phyloP scores from a whole-genome alignment of 2,888 invertebrate genomes.

The Drosophila neotestacea region DNA sequence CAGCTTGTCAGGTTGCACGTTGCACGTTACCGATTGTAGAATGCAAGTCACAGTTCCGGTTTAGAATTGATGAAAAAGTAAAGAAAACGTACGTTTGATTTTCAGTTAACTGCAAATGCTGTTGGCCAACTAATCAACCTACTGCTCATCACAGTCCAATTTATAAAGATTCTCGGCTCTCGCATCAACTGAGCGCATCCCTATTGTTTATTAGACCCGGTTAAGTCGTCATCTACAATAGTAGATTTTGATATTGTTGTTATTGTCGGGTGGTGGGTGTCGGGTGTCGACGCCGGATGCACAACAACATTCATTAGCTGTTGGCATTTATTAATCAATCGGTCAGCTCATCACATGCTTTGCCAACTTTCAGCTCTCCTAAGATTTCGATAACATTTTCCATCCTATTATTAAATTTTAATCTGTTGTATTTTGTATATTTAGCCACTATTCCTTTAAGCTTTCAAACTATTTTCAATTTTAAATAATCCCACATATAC shows the following conservation, averaged over 20 bases:
- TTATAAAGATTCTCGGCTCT: constrained; percentile 59
- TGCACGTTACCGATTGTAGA: background rate
- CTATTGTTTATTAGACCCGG: constrained; percentile 52
- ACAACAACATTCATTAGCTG: constrained; percentile 2
- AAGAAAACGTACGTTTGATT: background rate
- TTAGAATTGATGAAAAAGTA: background rate
- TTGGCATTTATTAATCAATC: constrained; percentile 23
- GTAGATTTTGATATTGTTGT: background rate
- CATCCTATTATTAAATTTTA: too few relatives aligned
- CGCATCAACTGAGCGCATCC: background rate
- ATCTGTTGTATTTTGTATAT: background rate
- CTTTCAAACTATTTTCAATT: background rate
- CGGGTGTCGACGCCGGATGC: constrained; percentile 38
- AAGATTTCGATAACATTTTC: too few relatives aligned
- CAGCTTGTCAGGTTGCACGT: background rate
- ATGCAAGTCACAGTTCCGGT: constrained; percentile 17
- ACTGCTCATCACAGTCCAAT: constrained; percentile 32
- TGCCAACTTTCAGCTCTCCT: constrained; percentile 15
- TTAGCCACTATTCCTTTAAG: background rate
- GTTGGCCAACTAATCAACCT: constrained; percentile 50
- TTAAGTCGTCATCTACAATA: constrained; percentile 38
- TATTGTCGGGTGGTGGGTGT: constrained; percentile 3
- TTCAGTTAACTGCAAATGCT: constrained; percentile 21
- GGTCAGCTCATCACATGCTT: constrained; percentile 12
- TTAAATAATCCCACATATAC: background rate